Evolutionary conservation across 2,888 invertebrate species (phyloP).

Genomic region (Drosophila seclusa): DNA sequence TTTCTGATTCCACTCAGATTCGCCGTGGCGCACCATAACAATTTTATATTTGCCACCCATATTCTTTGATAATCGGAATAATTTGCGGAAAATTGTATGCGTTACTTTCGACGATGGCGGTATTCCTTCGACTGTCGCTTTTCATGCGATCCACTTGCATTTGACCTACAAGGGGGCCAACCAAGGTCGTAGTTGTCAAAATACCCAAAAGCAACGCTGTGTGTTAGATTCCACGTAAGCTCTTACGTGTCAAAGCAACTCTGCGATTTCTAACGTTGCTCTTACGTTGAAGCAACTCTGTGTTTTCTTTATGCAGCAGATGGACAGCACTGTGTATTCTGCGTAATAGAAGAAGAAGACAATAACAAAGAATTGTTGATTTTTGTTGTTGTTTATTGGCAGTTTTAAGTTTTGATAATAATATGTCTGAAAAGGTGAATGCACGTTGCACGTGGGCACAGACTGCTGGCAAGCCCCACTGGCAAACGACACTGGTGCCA

Average conservation of each 20-base stretch:
- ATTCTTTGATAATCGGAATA: slow-evolving; percentile 49
- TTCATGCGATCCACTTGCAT: slow-evolving; percentile 51
- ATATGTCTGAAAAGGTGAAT: slow-evolving; percentile 54
- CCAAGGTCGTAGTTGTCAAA: slow-evolving; percentile 72
- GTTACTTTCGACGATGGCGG: slow-evolving; percentile 54
- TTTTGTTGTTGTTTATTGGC: neutral
- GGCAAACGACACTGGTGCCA: slow-evolving; percentile 54
- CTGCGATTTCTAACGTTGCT: slow-evolving; percentile 26
- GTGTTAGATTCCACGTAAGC: slow-evolving; percentile 18
- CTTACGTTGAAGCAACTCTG: slow-evolving; percentile 36
- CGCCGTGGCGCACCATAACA: slow-evolving; percentile 91
- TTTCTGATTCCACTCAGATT: slow-evolving; percentile 91
- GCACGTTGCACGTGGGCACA: slow-evolving; percentile 75
- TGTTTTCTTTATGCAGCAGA: slow-evolving; percentile 27
- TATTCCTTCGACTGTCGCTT: slow-evolving; percentile 62
- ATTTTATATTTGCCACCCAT: slow-evolving; percentile 87
- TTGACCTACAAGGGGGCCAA: slow-evolving; percentile 72
- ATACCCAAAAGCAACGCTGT: slow-evolving; percentile 28
- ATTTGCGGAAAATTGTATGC: slow-evolving; percentile 66
- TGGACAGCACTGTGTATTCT: slow-evolving; percentile 11
- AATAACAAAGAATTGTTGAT: slow-evolving; percentile 44
- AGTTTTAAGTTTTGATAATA: neutral
- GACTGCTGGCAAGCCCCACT: slow-evolving; percentile 73
- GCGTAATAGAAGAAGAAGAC: slow-evolving; percentile 32
- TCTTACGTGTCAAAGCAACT: slow-evolving; percentile 27